Evolutionary conservation across 2,888 invertebrate species (phyloP).

Genomic region (Orgyia antiqua): DNA sequence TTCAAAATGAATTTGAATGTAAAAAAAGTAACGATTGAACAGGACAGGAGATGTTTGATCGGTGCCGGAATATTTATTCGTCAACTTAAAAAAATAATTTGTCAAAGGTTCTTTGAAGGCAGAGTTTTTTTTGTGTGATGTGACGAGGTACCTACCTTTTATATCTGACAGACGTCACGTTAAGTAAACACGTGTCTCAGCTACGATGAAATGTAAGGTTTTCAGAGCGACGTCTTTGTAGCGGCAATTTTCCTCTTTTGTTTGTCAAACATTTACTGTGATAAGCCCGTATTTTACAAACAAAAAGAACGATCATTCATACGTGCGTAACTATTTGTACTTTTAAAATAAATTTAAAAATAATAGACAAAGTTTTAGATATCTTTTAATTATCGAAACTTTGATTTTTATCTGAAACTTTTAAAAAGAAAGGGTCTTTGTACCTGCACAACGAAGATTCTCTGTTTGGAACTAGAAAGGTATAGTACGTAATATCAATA

Average conservation of each 20-base stretch:
- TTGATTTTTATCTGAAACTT: no score
- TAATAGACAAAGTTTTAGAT: no score
- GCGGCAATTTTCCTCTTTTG: constrained; percentile 14
- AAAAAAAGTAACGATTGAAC: constrained; percentile 18
- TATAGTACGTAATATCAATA: neutral
- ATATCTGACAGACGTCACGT: constrained; percentile 60
- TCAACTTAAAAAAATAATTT: constrained; percentile 62
- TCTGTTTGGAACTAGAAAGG: no score
- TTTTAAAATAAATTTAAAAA: no score
- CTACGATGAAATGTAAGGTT: constrained; percentile 33
- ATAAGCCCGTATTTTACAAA: constrained; percentile 10
- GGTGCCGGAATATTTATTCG: constrained; percentile 37
- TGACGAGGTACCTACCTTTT: constrained; percentile 42
- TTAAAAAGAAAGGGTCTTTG: no score
- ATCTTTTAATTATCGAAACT: no score
- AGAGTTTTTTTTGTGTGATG: constrained; percentile 45
- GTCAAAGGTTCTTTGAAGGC: constrained; percentile 62
- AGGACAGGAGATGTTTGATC: constrained; percentile 14
- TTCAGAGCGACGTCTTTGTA: constrained; percentile 28
- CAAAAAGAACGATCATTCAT: neutral
- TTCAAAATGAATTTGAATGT: constrained; percentile 28
- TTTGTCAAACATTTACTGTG: constrained; percentile 18
- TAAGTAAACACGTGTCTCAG: constrained; percentile 50
- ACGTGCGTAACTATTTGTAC: no score
- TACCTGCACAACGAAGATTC: no score